Evolutionary conservation across 2,888 invertebrate species (phyloP).

Genomic region (Drosophila testacea): DNA sequence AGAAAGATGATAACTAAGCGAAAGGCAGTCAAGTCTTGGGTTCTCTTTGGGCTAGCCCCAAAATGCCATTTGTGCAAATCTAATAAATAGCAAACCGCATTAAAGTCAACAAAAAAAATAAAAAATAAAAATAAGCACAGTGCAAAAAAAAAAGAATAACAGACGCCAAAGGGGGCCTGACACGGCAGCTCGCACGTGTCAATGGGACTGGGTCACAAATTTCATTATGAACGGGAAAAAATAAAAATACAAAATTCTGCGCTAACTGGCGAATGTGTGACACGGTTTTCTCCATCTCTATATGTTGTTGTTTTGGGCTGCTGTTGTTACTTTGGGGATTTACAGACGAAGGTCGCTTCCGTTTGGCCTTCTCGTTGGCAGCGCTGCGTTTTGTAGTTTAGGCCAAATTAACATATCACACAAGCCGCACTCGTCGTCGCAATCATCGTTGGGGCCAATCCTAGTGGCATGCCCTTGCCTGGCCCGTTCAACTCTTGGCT

Average conservation of each 20-base stretch:
- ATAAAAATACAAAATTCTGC: constrained; percentile 32
- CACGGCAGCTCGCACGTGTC: constrained; percentile 56
- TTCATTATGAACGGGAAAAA: constrained; percentile 49
- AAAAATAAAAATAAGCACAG: not conserved
- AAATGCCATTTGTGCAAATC: constrained; percentile 73
- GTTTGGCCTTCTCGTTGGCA: constrained; percentile 6
- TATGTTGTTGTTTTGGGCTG: constrained; percentile 21
- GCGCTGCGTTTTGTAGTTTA: constrained; percentile 59
- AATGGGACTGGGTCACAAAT: constrained; percentile 63
- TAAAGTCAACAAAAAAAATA: constrained; percentile 57
- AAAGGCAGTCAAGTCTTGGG: constrained; percentile 8
- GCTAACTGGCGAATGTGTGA: constrained; percentile 55
- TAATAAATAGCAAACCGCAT: constrained; percentile 76
- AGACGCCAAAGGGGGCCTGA: too few relatives aligned
- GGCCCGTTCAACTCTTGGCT: constrained; percentile 16
- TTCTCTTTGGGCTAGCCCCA: constrained; percentile 23
- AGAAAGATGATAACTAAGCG: not conserved
- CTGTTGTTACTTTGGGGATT: constrained; percentile 50
- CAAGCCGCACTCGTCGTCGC: constrained; percentile 57
- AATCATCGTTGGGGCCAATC: constrained; percentile 43
- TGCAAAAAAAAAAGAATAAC: not conserved
- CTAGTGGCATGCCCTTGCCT: constrained; percentile 36
- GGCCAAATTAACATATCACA: constrained; percentile 74
- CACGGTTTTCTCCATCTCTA: constrained; percentile 29
- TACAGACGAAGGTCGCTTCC: constrained; percentile 53